A percentile compares a stretch with the other conserved stretches of the same genome.
Conservation (phyloP, 2,797 vertebrate species). For the Fringilla coelebs region DNA sequence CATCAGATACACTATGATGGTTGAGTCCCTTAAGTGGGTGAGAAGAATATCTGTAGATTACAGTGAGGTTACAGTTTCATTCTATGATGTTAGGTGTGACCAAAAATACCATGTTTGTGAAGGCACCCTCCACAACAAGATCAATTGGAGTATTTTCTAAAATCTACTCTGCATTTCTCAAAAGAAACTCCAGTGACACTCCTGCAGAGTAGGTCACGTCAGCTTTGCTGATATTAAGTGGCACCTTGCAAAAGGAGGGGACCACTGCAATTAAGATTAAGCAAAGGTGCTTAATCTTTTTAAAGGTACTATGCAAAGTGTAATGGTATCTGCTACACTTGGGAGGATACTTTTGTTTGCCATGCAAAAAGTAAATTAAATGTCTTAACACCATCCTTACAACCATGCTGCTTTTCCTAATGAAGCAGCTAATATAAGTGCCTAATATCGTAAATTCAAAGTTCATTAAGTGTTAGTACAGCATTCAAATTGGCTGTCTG, state of each 20-base stretch:
- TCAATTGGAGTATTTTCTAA: background rate
- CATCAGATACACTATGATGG: background rate
- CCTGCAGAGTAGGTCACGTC: background rate
- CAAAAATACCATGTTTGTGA: background rate
- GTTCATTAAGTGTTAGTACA: constrained; percentile 11
- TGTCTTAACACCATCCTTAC: background rate
- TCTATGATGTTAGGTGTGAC: background rate
- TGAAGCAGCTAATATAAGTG: constrained; percentile 12
- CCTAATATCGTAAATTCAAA: constrained; percentile 18
- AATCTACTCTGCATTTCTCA: background rate
- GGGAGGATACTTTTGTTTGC: background rate
- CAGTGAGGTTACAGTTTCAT: background rate
- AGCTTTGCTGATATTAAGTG: background rate
- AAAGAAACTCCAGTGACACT: background rate
- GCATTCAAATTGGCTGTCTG: background rate
- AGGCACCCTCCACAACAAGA: background rate
- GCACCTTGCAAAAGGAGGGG: background rate
- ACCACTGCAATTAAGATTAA: background rate
- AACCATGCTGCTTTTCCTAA: constrained; percentile 6
- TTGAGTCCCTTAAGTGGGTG: background rate
- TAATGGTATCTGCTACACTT: background rate
- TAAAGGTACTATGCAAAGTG: background rate
- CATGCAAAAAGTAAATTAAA: constrained; percentile 21
- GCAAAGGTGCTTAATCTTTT: background rate
- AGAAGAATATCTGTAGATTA: background rate